Evolutionary conservation across 1,140 invertebrate genomes (phyloP), one percentile per base, ranked within the genome.

Genomic region (Calosoma granatense): DNA sequence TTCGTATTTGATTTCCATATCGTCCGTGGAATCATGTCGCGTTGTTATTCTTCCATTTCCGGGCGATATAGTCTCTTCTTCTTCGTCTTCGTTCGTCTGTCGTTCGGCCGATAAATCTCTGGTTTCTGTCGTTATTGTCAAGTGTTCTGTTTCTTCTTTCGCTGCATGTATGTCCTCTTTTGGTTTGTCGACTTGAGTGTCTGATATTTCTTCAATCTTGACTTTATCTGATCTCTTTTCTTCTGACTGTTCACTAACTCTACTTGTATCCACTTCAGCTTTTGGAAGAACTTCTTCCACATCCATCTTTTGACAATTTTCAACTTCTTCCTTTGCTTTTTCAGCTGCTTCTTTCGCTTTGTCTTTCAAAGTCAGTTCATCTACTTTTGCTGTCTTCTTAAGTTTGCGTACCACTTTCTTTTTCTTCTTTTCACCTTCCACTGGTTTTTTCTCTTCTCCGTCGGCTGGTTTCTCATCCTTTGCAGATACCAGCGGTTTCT

Each of bases 381-480:
- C 41, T 3, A 12, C 17, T 17, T 47, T 47, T 12, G 41, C 3
- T 12, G 17, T 17, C 17, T 47, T 47, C 15, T 47, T 47, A 17
- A 47, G 3, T 17, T 47, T 47, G 3, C 17, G 9, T 4, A 47
- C 41, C 6, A 36, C n/a, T 36, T 36, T 21, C 51, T 61, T 52
- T 56, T 56, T 22, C 47, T 63, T 43, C 53, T 52, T 57, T 58
- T 63, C 1, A 61, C 58, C 20, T 62, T 67, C 63, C 67, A 68
- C 67, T 47, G 54, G 64, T 20, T 53, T 52, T 36, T 63, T 69
- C 30, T 61, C 61, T 47, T 66, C 60, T 22, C 64, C 56, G 59
- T 68, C 63, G 1, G 63, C 19, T 26, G 64, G 58, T 56, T 69
- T 67, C 55, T 65, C n/a, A n/a, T n/a, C n/a, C n/a, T n/a, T n/a